Percentiles rank a stretch among this genome's conserved stretches.
Conservation (phyloP, 2,888 invertebrate species). For the Leptogaster cylindrica region DNA sequence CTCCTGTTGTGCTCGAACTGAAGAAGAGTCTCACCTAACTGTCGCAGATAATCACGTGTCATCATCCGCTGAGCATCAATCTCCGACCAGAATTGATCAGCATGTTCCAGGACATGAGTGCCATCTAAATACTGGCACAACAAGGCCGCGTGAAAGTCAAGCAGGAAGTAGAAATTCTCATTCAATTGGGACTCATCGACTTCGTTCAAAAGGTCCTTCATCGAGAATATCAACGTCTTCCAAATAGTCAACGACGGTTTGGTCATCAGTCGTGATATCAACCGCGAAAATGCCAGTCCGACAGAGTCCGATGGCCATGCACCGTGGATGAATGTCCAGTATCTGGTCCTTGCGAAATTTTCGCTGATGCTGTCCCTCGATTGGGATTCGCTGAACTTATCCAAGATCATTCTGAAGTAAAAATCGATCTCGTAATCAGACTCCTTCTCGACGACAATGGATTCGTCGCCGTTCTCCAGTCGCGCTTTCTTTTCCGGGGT, state of each 20-base stretch:
- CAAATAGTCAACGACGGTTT: conserved; percentile 59
- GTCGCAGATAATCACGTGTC: conserved; percentile 52
- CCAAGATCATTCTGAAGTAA: conserved; percentile 50
- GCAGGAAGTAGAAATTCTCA: conserved; percentile 53
- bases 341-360: not conserved
- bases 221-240: conserved; percentile 55
- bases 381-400: conserved; percentile 48
- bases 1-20: conserved; percentile 56
- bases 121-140: conserved; percentile 57
- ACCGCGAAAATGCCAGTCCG: conserved; percentile 55
- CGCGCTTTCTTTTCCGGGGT: conserved; percentile 5
- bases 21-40: conserved; percentile 55
- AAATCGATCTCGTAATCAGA: not conserved
- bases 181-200: conserved; percentile 36
- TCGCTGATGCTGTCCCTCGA: not conserved
- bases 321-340: conserved; percentile 50
- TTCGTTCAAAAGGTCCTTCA: conserved; percentile 47
- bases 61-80: conserved; percentile 51
- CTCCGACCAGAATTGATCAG: conserved; percentile 53
- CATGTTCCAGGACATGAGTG: conserved; percentile 56
- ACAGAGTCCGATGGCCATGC: conserved; percentile 56
- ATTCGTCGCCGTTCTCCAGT: not conserved
- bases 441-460: not conserved
- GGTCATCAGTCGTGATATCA: conserved; percentile 55
- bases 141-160: conserved; percentile 56